phyloP scores from a whole-genome alignment of 2,797 vertebrate species.

The Oreochromis mossambicus region DNA sequence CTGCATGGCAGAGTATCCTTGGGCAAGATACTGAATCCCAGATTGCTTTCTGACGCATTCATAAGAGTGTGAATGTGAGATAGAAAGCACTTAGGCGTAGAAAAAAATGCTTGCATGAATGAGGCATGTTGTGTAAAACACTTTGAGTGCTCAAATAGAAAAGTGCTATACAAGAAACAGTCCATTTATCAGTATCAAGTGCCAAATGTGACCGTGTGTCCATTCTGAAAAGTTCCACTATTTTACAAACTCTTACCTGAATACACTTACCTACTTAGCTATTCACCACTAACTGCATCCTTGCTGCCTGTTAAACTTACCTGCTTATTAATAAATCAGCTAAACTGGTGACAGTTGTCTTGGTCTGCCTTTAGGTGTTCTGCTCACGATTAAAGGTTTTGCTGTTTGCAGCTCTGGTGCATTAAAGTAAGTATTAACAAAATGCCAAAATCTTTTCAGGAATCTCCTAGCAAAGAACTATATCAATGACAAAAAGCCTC shows the following conservation, averaged over 20 bases:
- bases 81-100: background rate
- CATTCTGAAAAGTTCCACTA: background rate
- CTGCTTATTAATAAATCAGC: background rate
- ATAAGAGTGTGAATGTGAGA: background rate
- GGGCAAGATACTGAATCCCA: background rate
- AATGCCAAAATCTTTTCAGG: background rate
- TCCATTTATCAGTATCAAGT: background rate
- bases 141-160: background rate
- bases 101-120: background rate
- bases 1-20: background rate
- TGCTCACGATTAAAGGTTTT: background rate
- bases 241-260: background rate
- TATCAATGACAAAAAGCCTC: background rate
- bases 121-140: background rate
- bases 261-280: background rate
- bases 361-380: background rate
- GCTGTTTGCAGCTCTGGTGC: background rate
- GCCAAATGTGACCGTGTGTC: background rate
- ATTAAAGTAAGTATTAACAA: background rate
- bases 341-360: background rate
- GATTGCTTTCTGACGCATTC: background rate
- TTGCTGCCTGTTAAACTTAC: background rate
- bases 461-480: background rate
- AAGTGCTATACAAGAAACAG: background rate
- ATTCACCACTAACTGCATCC: background rate